Percentiles rank a stretch among this genome's conserved stretches.
These are phyloP conservation scores for Macheiramphus alcinus DNA, from an alignment of 2,113 vertebrate species.

Conservation along the genomic window DNA sequence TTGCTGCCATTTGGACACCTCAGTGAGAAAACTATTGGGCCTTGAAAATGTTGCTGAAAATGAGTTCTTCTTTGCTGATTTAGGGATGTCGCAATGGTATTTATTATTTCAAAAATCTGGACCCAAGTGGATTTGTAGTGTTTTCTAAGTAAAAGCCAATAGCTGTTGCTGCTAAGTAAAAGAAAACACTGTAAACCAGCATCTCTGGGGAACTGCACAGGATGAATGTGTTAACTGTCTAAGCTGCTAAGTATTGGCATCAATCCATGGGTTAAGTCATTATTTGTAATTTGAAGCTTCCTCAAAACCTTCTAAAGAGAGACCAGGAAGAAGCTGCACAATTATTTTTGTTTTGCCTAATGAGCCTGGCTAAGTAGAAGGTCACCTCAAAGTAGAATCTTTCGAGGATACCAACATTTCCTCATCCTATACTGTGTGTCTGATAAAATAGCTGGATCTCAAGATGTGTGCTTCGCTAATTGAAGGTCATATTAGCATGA, in stretches of 20 bases:
- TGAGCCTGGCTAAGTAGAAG: constrained; percentile 40
- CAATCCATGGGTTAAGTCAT: constrained; percentile 22
- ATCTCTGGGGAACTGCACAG: neutral
- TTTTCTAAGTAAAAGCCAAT: neutral
- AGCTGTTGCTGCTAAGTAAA: neutral
- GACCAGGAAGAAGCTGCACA: neutral
- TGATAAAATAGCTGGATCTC: constrained; percentile 18
- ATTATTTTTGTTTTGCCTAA: constrained; percentile 51
- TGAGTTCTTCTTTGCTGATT: neutral
- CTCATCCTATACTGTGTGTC: neutral
- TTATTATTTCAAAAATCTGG: neutral
- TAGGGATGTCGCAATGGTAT: neutral
- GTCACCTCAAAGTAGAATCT: constrained; percentile 43
- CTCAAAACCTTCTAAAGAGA: neutral
- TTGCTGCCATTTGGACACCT: neutral
- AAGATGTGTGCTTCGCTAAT: constrained; percentile 35
- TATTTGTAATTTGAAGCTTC: constrained; percentile 26
- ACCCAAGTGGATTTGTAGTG: neutral
- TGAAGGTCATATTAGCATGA: constrained; percentile 67
- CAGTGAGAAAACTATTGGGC: neutral
- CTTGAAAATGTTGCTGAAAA: neutral
- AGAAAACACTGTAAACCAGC: neutral
- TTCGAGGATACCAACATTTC: constrained; percentile 29
- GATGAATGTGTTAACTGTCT: neutral
- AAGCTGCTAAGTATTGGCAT: neutral